Percentiles rank a stretch among this genome's conserved stretches.
These are phyloP conservation scores for Palythoa grandis DNA, from an alignment of 92 coral and sea anemone genomes.

Conservation along the genomic window DNA sequence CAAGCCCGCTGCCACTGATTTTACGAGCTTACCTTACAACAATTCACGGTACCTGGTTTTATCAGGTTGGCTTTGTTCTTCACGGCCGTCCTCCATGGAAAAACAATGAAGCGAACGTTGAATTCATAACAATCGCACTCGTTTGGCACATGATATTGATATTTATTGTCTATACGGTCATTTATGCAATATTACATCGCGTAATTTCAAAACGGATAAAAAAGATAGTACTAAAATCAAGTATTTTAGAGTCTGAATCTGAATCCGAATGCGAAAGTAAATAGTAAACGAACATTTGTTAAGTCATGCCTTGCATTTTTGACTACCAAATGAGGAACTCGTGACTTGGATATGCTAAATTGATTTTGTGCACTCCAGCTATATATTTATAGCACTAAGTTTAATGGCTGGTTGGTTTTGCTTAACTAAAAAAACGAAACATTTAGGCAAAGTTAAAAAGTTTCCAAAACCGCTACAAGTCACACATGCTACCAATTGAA, in stretches of 20 bases:
- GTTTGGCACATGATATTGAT: conserved; percentile 69
- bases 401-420: not conserved
- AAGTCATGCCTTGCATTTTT: not conserved
- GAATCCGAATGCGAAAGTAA: conserved; percentile 13
- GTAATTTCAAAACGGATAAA: not conserved
- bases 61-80: conserved; percentile 80
- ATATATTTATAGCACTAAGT: not conserved
- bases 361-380: not conserved
- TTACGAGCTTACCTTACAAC: conserved; percentile 71
- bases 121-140: conserved; percentile 67
- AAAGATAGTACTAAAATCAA: not conserved
- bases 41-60: conserved; percentile 92
- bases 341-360: not conserved
- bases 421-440: no score
- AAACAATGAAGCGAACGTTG: conserved; percentile 57
- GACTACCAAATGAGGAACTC: not conserved
- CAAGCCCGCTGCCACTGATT: conserved; percentile 52
- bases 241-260: conserved; percentile 18
- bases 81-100: conserved; percentile 75
- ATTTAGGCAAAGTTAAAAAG: no score
- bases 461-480: no score
- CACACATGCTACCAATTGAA: no score
- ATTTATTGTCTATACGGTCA: not conserved
- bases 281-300: not conserved
- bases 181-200: not conserved